Base-by-base conservation (phyloP, 2,888 invertebrate genomes). In the Hypomecis punctinalis region DNA sequence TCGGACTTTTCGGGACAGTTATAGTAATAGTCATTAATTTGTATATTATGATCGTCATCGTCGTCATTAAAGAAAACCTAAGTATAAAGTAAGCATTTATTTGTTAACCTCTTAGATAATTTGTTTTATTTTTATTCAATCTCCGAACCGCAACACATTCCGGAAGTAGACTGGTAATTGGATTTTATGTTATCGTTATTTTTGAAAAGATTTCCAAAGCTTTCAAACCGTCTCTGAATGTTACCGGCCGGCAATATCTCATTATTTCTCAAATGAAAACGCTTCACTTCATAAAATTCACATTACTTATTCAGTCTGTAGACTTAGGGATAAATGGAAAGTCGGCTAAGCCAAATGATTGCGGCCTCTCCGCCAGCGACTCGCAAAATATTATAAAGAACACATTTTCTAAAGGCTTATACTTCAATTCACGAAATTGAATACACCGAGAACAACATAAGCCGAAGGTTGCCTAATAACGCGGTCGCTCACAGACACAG, bases 261-360 rank as follows among this genome's bases (percentile, higher is more conserved):
- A 56, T 56, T 56, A 51, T 47, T 35, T 61, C 43, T 64, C 23
- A 47, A 65, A 61, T 51, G 63, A 63, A 57, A 57, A 57, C 43
- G 46, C 40, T 59, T 63, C 51, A 58, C 51, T 62, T 64, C 61
- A 61, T 66, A 63, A 64, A 66, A 63, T 42, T 62, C 57, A 62
- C 64, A 66, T 63, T 66, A 66, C 64, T 66, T 70, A 66, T 66
- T 68, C 61, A 61, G 61, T 48, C 49, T 55, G 61, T 66, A 45
- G 51, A 67, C 59, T 59, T 49, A 55, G 61, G 58, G 49, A 67
- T 69, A 56, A 65, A 65, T 68, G 62, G 65, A 46, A 54, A 65
- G 53, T 23, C 42, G 53, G 63, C 64, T 67, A 55, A 64, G 59
- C 63, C 49, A 46, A 70, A 58, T 56, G 57, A 67, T 63, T 63